Base-by-base conservation (phyloP, 2,888 invertebrate genomes). In the Eugnorisma glareosa region DNA sequence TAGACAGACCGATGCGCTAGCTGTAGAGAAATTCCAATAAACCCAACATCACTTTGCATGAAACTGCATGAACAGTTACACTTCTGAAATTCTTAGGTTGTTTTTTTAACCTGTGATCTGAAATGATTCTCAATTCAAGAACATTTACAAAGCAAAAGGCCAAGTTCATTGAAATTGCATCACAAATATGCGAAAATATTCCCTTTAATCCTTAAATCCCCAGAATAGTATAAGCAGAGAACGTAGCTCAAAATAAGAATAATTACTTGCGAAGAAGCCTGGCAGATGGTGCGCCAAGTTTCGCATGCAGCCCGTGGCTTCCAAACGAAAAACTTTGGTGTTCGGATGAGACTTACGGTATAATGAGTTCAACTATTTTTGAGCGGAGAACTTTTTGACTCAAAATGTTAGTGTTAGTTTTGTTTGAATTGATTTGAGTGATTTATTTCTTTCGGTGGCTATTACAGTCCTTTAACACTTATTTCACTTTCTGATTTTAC, bases 251-350 rank as follows among this genome's bases (percentile, higher is more conserved):
- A 91, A 94, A 93, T 93, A 93, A 92, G 93, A 94, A 94, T 95
- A 94, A 95, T 95, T 95, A 95, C 94, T 95, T 93, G 93, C 90
- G 90, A 93, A 94, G 94, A 92, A 93, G 91, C 87, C 84, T 92
- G 92, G 93, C 94, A 94, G 95, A 90, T 92, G 90, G 89, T 87
- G 80, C 79, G 45, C 21, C 67, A 93, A 94, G 90, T 94, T 94
- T 91, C 90, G 90, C 91, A 90, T 93, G 92, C 93, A 91, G 89
- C 91, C 87, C 88, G 91, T 89, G 89, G 91, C 88, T 89, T 89
- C 89, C 86, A 89, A 92, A 92, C 89, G 90, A 92, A 93, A 94
- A 94, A 95, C 88, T 94, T 95, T 85, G 82, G 86, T 91, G 89
- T 88, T 91, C 92, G 82, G 90, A 92, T 90, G 92, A 92, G 90